These are phyloP conservation scores for Aphelenchoides besseyi DNA, from an alignment of 1,140 invertebrate genomes.

Conservation along the genomic window DNA sequence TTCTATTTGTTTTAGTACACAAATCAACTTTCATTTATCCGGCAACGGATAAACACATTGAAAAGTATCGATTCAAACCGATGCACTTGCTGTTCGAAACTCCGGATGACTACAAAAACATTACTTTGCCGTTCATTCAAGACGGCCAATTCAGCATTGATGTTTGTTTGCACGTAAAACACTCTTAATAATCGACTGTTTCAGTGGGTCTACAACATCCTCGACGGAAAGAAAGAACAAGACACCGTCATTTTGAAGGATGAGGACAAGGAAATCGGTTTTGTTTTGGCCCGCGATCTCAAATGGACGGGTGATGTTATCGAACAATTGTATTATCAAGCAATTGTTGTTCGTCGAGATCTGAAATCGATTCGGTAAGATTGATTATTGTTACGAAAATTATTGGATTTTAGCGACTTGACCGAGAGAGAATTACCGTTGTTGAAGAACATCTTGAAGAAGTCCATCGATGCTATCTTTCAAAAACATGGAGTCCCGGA, in stretches of 20 bases:
- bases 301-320: conserved; percentile 76
- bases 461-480: conserved; percentile 25
- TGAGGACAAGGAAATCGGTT: conserved; percentile 74
- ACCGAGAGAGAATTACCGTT: conserved; percentile 38
- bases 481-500: conserved; percentile 40
- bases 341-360: conserved; percentile 72
- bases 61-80: conserved; percentile 76
- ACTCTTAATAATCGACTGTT: conserved; percentile 17
- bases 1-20: conserved; percentile 65
- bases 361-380: conserved; percentile 72
- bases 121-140: conserved; percentile 75
- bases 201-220: conserved; percentile 87
- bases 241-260: conserved; percentile 84
- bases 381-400: conserved; percentile 23
- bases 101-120: conserved; percentile 74
- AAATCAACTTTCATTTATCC: conserved; percentile 84
- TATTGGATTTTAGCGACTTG: conserved; percentile 36
- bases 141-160: conserved; percentile 70
- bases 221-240: conserved; percentile 83
- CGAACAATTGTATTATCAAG: conserved; percentile 78
- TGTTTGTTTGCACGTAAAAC: conserved; percentile 31
- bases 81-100: conserved; percentile 79
- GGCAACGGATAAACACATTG: conserved; percentile 82
- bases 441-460: conserved; percentile 46
- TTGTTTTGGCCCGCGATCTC: conserved; percentile 80